These are phyloP conservation scores for Hydriomena furcata DNA, from an alignment of 2,888 invertebrate genomes.

Conservation along the genomic window DNA sequence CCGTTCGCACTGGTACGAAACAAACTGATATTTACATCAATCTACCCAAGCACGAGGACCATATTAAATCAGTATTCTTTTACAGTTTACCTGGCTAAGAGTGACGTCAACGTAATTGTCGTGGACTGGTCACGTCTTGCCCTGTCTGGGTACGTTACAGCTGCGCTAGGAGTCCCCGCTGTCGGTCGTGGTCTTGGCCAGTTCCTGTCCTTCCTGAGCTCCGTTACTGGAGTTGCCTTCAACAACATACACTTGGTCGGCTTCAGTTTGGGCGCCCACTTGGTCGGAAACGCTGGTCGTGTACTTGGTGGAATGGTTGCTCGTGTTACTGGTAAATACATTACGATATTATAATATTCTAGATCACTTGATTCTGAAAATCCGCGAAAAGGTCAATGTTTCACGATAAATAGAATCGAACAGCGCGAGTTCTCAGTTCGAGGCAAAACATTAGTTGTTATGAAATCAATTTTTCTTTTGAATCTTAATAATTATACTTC, in stretches of 20 bases:
- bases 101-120: constrained; percentile 65
- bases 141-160: constrained; percentile 51
- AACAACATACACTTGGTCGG: constrained; percentile 68
- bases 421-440: no score
- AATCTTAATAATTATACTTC: background rate
- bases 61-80: background rate
- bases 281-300: constrained; percentile 69
- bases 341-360: no score
- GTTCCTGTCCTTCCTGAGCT: constrained; percentile 61
- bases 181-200: constrained; percentile 67
- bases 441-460: no score
- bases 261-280: constrained; percentile 76
- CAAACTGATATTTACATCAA: background rate
- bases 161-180: constrained; percentile 59
- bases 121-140: constrained; percentile 69
- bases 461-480: background rate
- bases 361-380: no score
- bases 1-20: constrained; percentile 5
- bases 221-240: constrained; percentile 50
- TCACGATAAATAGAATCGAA: no score
- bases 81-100: constrained; percentile 54
- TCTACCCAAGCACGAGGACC: no score
- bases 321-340: constrained; percentile 61
- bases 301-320: constrained; percentile 58
- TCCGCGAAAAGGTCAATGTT: no score